Conservation (phyloP, 2,113 vertebrate genomes). For the Rhynchomys soricoides region DNA sequence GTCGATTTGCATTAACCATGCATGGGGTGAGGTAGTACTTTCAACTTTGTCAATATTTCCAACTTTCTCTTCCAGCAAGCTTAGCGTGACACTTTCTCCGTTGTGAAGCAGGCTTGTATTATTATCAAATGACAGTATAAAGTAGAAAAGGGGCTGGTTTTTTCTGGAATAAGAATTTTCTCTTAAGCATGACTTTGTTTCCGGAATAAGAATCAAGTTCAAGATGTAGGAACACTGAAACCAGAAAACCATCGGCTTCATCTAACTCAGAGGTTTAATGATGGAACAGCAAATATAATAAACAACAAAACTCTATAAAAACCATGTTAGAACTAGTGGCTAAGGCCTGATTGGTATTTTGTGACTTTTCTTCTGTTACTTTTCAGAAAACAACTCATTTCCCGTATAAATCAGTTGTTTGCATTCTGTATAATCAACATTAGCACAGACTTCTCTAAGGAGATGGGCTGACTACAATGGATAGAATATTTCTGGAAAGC, state of each 20-base stretch:
- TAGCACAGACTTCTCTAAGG: slow-evolving; percentile 30
- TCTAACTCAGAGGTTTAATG: background rate
- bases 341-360: background rate
- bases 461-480: background rate
- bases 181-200: background rate
- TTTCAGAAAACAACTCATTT: background rate
- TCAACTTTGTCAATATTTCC: background rate
- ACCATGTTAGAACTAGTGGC: background rate
- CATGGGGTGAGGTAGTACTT: background rate
- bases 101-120: background rate
- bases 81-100: background rate
- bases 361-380: background rate
- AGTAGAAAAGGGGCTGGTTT: background rate
- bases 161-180: slow-evolving; percentile 33
- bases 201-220: background rate
- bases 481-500: background rate
- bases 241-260: background rate
- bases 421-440: background rate
- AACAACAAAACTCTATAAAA: background rate
- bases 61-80: background rate
- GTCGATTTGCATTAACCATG: background rate
- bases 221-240: background rate
- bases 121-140: background rate
- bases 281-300: background rate
- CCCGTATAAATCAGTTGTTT: background rate